phyloP scores from a whole-genome alignment of 2,888 invertebrate species.

The Scrobipalpa costella region DNA sequence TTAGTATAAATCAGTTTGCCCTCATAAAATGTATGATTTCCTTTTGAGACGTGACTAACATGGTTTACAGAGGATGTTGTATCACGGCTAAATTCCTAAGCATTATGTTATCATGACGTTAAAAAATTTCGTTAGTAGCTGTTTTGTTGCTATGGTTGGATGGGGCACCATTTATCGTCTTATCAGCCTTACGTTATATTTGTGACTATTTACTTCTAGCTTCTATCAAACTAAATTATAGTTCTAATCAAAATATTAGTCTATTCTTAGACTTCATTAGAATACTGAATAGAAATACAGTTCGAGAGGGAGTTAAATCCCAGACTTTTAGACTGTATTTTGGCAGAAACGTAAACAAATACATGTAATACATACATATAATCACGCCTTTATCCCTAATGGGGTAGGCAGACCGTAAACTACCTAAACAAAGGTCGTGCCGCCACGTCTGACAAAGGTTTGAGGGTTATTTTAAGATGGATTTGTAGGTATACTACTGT shows the following conservation, averaged over 20 bases:
- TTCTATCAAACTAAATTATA: background rate
- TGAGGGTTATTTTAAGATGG: too few relatives aligned
- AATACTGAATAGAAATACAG: too few relatives aligned
- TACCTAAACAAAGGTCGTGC: too few relatives aligned
- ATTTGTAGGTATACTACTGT: too few relatives aligned
- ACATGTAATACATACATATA: too few relatives aligned
- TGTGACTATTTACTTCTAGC: background rate
- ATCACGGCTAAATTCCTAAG: slow-evolving; percentile 10
- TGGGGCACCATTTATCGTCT: background rate
- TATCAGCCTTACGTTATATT: background rate
- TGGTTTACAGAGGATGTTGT: slow-evolving; percentile 12
- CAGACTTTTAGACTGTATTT: too few relatives aligned
- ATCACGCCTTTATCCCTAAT: too few relatives aligned
- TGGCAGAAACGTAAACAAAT: too few relatives aligned
- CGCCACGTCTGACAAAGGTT: too few relatives aligned
- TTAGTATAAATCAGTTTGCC: background rate
- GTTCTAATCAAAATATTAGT: background rate
- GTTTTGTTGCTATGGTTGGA: background rate
- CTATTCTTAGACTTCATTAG: too few relatives aligned
- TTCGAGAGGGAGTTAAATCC: too few relatives aligned
- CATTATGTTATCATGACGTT: slow-evolving; percentile 6
- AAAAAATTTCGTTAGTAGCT: background rate
- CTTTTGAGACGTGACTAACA: background rate
- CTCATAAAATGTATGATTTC: slow-evolving; percentile 11
- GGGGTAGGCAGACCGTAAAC: too few relatives aligned